These are phyloP conservation scores for Mustela lutreola DNA, from an alignment of 2,113 vertebrate species.

Conservation along the genomic window DNA sequence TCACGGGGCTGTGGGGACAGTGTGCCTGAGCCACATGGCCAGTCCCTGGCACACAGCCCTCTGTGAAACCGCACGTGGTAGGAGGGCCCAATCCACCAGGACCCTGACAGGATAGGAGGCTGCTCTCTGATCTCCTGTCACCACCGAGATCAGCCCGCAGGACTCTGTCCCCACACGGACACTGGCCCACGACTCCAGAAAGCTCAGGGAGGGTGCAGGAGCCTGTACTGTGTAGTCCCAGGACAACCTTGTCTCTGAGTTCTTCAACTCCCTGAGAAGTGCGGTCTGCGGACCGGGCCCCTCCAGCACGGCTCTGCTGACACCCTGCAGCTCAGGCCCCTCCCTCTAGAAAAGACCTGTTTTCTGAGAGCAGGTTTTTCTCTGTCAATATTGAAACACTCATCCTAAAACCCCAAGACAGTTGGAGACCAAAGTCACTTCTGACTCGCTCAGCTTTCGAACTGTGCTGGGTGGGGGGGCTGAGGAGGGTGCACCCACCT, in stretches of 20 bases:
- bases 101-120: neutral
- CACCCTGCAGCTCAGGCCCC: neutral
- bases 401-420: neutral
- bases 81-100: neutral
- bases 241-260: neutral
- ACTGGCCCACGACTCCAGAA: neutral
- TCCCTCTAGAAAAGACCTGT: neutral
- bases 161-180: neutral
- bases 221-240: rapidly evolving
- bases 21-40: neutral
- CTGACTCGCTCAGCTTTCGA: neutral
- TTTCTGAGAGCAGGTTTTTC: neutral
- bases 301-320: too few species aligned
- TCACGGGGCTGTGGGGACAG: neutral
- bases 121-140: neutral
- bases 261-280: neutral
- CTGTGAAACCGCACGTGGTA: neutral
- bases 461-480: too few species aligned
- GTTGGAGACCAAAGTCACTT: neutral
- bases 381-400: neutral
- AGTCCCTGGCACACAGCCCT: neutral
- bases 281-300: neutral
- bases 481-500: constrained; percentile 85
- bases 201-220: neutral
- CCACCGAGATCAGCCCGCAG: neutral